Evolutionary conservation across 2,797 vertebrate species (phyloP).

Genomic region (Danio albolineatus): DNA sequence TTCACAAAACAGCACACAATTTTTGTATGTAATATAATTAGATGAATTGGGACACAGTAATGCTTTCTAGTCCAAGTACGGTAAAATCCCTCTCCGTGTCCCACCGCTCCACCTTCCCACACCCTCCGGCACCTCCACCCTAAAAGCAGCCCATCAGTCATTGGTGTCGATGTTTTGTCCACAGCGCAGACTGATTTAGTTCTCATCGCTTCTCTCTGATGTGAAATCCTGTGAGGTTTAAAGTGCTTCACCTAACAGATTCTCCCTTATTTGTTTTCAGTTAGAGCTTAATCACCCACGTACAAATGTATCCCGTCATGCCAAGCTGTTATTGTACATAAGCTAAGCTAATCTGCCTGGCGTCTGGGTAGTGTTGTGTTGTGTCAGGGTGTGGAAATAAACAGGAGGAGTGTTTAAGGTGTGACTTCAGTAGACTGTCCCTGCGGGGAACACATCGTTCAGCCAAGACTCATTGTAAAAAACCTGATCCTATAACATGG

Average conservation of each 20-base stretch:
- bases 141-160: slow-evolving; percentile 15
- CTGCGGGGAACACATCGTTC: slow-evolving; percentile 10
- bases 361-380: slow-evolving; percentile 27
- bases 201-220: slow-evolving; percentile 42
- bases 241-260: slow-evolving; percentile 38
- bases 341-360: slow-evolving; percentile 31
- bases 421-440: slow-evolving; percentile 5
- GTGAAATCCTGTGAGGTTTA: slow-evolving; percentile 27
- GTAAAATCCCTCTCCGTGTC: not conserved
- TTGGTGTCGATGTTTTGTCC: slow-evolving; percentile 6
- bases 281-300: slow-evolving; percentile 21
- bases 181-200: slow-evolving; percentile 18
- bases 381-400: slow-evolving; percentile 29
- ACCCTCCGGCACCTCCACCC: slow-evolving; percentile 24
- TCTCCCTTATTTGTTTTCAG: slow-evolving; percentile 44
- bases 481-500: not conserved
- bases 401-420: slow-evolving; percentile 25
- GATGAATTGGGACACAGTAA: no score
- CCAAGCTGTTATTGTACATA: slow-evolving; percentile 11
- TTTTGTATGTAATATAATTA: no score
- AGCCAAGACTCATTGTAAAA: not conserved
- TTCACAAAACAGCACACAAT: no score
- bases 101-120: not conserved
- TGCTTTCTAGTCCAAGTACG: not conserved
- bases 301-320: slow-evolving; percentile 22